Evolutionary conservation across 2,888 invertebrate genomes (phyloP).

Genomic region (Erebia aethiops): DNA sequence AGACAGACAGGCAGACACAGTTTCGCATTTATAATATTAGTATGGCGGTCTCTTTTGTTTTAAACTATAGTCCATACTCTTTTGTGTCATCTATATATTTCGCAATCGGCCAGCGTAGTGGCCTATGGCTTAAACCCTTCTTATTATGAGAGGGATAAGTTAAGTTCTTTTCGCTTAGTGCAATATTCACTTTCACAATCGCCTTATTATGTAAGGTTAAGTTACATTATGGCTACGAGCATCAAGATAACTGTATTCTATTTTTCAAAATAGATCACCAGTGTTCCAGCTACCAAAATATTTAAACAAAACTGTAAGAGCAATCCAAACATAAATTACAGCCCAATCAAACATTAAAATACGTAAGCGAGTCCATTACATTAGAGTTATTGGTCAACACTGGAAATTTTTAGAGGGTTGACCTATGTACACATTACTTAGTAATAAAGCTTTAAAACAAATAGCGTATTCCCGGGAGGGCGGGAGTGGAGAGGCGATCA

Average conservation of each 20-base stretch:
- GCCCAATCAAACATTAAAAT: constrained; percentile 35
- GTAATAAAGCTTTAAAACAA: constrained; percentile 83
- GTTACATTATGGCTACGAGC: too few relatives aligned
- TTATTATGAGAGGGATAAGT: too few relatives aligned
- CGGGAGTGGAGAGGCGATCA: constrained; percentile 62
- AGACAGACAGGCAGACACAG: too few relatives aligned
- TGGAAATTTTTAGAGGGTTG: constrained; percentile 77
- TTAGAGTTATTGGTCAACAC: constrained; percentile 78
- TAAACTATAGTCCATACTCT: too few relatives aligned
- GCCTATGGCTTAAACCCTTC: too few relatives aligned
- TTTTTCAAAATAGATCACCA: neutral
- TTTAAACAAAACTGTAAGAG: constrained; percentile 10
- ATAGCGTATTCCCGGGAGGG: constrained; percentile 66
- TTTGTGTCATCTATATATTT: too few relatives aligned
- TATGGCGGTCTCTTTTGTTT: too few relatives aligned
- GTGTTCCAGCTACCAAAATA: neutral
- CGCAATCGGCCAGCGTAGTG: too few relatives aligned
- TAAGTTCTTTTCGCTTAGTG: too few relatives aligned
- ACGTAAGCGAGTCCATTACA: constrained; percentile 48
- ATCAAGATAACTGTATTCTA: neutral
- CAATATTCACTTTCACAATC: too few relatives aligned
- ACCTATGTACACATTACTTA: constrained; percentile 83
- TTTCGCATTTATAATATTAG: too few relatives aligned
- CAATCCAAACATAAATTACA: constrained; percentile 20
- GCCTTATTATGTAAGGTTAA: too few relatives aligned